Percentiles rank a stretch among this genome's conserved stretches.
Conservation (phyloP, 2,888 invertebrate species). For the Drosophila paramelanica region DNA sequence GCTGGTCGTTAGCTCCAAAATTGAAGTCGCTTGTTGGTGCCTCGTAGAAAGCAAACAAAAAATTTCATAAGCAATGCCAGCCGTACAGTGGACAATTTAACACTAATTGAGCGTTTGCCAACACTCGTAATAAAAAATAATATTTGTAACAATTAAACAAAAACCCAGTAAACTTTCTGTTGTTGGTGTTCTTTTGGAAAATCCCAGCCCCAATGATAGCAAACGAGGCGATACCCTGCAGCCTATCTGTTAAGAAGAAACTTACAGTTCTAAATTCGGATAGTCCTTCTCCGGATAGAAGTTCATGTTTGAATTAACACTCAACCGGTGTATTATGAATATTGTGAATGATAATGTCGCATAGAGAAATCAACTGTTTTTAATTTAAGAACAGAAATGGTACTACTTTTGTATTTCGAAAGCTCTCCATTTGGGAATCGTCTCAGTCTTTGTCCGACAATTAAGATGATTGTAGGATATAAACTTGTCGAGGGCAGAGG, state of each 20-base stretch:
- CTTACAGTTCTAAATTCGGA: too few relatives aligned
- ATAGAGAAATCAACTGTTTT: too few relatives aligned
- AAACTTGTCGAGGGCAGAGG: neutral
- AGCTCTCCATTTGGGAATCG: too few relatives aligned
- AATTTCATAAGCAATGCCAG: conserved; percentile 30
- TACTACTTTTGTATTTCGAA: too few relatives aligned
- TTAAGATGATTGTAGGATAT: neutral
- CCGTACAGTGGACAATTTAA: conserved; percentile 5
- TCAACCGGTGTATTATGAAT: too few relatives aligned
- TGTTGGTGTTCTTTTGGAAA: neutral
- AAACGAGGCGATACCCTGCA: too few relatives aligned
- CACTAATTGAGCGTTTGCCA: conserved; percentile 72
- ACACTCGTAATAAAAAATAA: conserved; percentile 64
- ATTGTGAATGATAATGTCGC: too few relatives aligned
- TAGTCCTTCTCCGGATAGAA: too few relatives aligned
- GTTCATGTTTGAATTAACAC: too few relatives aligned
- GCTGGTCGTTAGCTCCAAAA: conserved; percentile 48
- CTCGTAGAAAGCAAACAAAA: conserved; percentile 11
- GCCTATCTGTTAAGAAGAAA: too few relatives aligned
- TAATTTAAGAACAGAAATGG: too few relatives aligned
- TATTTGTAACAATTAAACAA: conserved; percentile 62
- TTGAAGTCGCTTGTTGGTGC: conserved; percentile 37
- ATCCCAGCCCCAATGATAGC: conserved; percentile 5
- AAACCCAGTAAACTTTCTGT: conserved; percentile 18
- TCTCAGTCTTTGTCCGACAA: too few relatives aligned